Evolutionary conservation across 2,888 invertebrate species (phyloP), one percentile per base, ranked within the genome.

Genomic region (Tortricodes alternella): DNA sequence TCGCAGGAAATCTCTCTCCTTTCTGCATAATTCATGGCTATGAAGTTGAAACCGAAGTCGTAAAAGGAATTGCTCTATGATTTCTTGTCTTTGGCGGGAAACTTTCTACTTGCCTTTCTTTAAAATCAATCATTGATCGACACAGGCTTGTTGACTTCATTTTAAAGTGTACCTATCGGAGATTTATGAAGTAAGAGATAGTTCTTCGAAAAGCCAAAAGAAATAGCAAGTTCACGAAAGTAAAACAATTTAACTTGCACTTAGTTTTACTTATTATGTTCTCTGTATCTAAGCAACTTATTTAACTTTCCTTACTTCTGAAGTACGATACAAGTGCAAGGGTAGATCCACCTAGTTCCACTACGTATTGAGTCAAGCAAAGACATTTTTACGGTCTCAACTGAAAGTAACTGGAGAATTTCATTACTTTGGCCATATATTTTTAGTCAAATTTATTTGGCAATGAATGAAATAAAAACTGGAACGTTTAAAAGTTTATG

Each of bases 21-120:
- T 79, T 87, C 87, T 88, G 88, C 89, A 89, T 90, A 89, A 90
- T 90, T 89, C 89, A 89, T 89, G 79, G 86, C 80, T 84, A 83
- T 85, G 87, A 88, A 89, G 89, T 90, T 89, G 89, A 89, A 90
- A 89, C 87, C 87, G 82, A 86, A 85, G 86, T 88, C 89, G 89
- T 89, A 90, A 89, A 89, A 88, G 89, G 88, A 89, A 90, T 89
- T 87, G 88, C 80, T 89, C 88, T 89, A 89, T 89, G 89, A 90
- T 89, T 89, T 85, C 87, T 84, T 87, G 85, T 87, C 86, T 88
- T 86, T 76, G 83, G 77, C 79, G 79, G 78, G 73, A 82, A 89
- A 88, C 79, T 89, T 89, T 84, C 72, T 78, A 77, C 84, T 85
- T 80, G 85, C 81, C 80, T 82, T 80, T 79, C 80, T 78, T 83